Evolutionary conservation across 2,797 vertebrate genomes (phyloP).

Genomic region (Benthosema pterotum): DNA sequence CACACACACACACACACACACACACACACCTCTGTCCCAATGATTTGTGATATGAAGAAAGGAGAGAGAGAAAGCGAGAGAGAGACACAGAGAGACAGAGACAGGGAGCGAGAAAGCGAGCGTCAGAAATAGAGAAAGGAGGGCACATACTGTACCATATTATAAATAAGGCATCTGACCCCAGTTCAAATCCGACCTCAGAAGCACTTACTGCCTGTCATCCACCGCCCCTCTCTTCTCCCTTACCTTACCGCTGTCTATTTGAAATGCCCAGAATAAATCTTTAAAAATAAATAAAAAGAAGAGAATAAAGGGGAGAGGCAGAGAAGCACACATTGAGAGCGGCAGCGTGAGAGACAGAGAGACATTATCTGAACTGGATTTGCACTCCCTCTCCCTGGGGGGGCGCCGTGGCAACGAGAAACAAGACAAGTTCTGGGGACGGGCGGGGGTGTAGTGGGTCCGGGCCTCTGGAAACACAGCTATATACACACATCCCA

Average conservation of each 20-base stretch:
- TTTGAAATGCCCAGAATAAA: too few relatives aligned
- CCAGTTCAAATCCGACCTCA: too few relatives aligned
- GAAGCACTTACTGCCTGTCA: too few relatives aligned
- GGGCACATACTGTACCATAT: not conserved
- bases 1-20: too few relatives aligned
- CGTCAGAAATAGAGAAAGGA: not conserved
- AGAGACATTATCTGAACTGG: conserved; percentile 55
- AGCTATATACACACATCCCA: conserved; percentile 51
- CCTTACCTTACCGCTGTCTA: too few relatives aligned
- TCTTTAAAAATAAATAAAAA: too few relatives aligned
- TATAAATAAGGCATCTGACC: too few relatives aligned
- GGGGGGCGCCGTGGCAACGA: conserved; percentile 59
- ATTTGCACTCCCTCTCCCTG: conserved; percentile 56
- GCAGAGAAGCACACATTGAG: too few relatives aligned
- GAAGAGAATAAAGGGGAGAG: too few relatives aligned
- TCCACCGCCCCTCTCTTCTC: too few relatives aligned
- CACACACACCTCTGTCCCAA: too few relatives aligned
- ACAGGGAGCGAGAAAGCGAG: conserved; percentile 3
- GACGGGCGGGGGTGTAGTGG: conserved; percentile 75
- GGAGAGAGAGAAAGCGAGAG: not conserved
- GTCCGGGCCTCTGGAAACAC: conserved; percentile 66
- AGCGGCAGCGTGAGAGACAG: not conserved
- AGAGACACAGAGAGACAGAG: conserved; percentile 2
- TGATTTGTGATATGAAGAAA: not conserved
- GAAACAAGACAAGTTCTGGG: conserved; percentile 69